phyloP scores from a whole-genome alignment of 2,797 vertebrate species.

The Acanthis flammea region DNA sequence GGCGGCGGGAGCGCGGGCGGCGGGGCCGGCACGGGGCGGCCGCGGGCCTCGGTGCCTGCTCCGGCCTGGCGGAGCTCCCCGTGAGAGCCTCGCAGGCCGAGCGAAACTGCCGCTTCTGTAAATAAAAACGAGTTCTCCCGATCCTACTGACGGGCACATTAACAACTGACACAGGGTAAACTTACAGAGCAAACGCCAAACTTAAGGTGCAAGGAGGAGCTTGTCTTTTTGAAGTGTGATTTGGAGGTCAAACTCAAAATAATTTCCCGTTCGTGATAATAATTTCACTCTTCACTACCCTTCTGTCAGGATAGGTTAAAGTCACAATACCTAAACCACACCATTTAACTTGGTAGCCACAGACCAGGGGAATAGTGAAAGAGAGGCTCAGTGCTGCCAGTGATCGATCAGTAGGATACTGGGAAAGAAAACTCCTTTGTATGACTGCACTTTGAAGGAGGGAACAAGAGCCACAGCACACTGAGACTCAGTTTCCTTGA shows the following conservation, averaged over 20 bases:
- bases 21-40: not conserved
- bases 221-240: not conserved
- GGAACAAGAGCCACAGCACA: not conserved
- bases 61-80: too few species aligned
- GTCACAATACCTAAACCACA: not conserved
- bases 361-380: not conserved
- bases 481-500: not conserved
- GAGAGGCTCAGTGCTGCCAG: not conserved
- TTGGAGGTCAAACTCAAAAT: not conserved
- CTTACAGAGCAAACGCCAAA: not conserved
- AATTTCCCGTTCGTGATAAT: not conserved
- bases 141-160: not conserved
- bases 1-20: not conserved
- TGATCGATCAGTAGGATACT: fast-evolving
- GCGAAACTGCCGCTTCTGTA: fast-evolving
- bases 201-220: not conserved
- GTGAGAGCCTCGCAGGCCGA: not conserved
- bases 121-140: too few species aligned
- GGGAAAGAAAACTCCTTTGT: not conserved
- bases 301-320: not conserved
- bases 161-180: not conserved
- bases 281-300: not conserved
- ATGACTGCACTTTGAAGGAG: not conserved
- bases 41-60: not conserved
- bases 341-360: not conserved